These are phyloP conservation scores for Hoplostethus mediterraneus DNA, from an alignment of 2,797 vertebrate genomes.

Conservation along the genomic window DNA sequence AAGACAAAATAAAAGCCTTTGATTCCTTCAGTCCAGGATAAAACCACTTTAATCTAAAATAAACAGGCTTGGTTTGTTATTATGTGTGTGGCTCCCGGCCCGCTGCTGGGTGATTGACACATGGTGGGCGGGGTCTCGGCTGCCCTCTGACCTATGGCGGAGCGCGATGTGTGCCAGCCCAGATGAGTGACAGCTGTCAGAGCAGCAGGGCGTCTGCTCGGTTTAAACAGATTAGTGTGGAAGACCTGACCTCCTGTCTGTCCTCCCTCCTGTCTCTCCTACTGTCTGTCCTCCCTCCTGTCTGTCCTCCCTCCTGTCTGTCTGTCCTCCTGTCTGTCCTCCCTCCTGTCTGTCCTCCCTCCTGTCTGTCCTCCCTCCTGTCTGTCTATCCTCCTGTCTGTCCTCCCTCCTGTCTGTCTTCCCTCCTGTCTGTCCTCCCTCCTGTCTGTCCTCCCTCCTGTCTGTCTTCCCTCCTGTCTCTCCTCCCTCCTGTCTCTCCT, in stretches of 20 bases:
- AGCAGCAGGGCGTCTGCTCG: neutral
- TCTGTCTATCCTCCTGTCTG: neutral
- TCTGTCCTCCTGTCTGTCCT: no score
- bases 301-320: no score
- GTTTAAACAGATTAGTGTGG: neutral
- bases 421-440: no score
- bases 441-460: no score
- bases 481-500: no score
- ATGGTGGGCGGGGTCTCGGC: slow-evolving; percentile 4
- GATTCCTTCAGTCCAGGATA: no score
- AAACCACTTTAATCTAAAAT: no score
- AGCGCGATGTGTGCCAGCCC: neutral
- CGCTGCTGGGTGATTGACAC: slow-evolving; percentile 41
- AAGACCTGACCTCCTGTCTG: neutral
- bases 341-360: no score
- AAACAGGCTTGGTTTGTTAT: no score
- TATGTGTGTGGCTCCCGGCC: slow-evolving; percentile 12
- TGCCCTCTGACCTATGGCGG: slow-evolving; percentile 18
- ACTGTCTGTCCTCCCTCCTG: neutral
- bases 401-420: neutral
- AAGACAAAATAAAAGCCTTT: no score
- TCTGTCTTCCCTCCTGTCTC: slow-evolving; percentile 1
- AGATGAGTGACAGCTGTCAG: slow-evolving; percentile 49
- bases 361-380: no score
- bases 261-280: slow-evolving; percentile 1